A percentile compares a stretch with the other conserved stretches of the same genome.
phyloP scores from a whole-genome alignment of 2,888 invertebrate genomes.

The Lepetodrilus schrolli region DNA sequence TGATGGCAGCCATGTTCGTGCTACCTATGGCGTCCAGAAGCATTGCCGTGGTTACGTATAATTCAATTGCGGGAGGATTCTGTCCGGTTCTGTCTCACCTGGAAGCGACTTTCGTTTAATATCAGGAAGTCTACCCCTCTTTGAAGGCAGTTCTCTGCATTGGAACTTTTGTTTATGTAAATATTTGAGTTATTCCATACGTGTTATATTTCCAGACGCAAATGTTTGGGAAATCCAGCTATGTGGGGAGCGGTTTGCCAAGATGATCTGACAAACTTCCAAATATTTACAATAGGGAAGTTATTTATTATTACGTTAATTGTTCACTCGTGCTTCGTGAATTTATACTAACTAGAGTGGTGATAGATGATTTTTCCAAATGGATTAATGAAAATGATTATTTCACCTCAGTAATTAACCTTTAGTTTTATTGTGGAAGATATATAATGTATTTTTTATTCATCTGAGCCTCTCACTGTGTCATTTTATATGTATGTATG shows the following conservation, averaged over 20 bases:
- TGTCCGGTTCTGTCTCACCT: neutral
- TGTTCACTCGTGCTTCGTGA: too few relatives aligned
- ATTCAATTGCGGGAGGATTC: constrained; percentile 13
- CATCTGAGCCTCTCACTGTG: too few relatives aligned
- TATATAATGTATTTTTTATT: too few relatives aligned
- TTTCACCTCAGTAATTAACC: too few relatives aligned
- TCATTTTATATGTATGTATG: too few relatives aligned
- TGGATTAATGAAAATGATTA: too few relatives aligned
- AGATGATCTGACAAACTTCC: neutral
- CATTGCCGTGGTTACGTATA: constrained; percentile 1
- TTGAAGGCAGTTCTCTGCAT: neutral
- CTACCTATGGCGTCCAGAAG: neutral
- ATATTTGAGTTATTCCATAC: constrained; percentile 11
- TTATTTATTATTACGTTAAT: too few relatives aligned
- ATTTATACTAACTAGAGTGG: too few relatives aligned
- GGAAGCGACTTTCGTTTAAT: neutral
- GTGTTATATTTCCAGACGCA: neutral
- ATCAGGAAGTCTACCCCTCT: constrained; percentile 2
- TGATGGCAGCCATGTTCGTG: neutral
- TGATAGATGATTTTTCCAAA: too few relatives aligned
- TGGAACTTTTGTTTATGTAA: neutral
- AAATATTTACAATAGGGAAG: constrained; percentile 20
- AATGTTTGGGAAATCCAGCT: neutral
- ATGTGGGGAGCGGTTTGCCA: neutral
- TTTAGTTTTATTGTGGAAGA: too few relatives aligned